Percentiles rank a stretch among this genome's conserved stretches.
These are phyloP conservation scores for Siniperca scherzeri DNA, from an alignment of 2,797 vertebrate genomes.

Conservation along the genomic window DNA sequence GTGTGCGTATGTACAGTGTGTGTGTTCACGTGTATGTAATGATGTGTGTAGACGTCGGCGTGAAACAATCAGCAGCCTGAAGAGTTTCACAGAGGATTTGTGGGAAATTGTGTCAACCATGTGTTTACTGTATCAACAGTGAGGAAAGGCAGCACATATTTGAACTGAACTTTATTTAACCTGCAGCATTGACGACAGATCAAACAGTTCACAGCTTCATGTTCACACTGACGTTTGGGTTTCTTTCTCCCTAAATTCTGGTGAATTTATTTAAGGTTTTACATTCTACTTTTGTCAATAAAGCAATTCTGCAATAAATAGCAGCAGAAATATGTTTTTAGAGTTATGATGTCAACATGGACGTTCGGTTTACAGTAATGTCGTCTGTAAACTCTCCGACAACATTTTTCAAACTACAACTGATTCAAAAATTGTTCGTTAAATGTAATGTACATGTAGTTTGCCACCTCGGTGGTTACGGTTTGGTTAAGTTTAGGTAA, in stretches of 20 bases:
- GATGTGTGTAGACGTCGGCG: neutral
- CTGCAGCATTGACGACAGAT: neutral
- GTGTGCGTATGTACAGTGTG: neutral
- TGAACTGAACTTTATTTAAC: constrained; percentile 20
- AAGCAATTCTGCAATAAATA: neutral
- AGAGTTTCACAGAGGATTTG: constrained; percentile 9
- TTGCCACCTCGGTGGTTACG: too few relatives aligned
- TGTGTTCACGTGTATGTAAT: neutral
- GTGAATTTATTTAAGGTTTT: neutral
- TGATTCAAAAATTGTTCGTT: too few relatives aligned
- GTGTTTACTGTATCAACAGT: neutral
- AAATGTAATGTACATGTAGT: too few relatives aligned
- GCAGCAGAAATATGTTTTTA: too few relatives aligned
- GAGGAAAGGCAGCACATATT: neutral
- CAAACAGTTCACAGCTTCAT: neutral
- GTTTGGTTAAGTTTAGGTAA: too few relatives aligned
- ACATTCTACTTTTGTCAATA: neutral
- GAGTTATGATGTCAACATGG: too few relatives aligned
- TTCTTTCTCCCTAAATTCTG: neutral
- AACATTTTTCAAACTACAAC: too few relatives aligned
- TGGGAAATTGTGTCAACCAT: neutral
- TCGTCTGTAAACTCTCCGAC: too few relatives aligned
- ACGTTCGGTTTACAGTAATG: too few relatives aligned
- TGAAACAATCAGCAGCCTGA: neutral
- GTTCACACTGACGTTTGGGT: neutral